Base-by-base conservation (phyloP, 1,140 invertebrate genomes). In the Drosophila nikananu region DNA sequence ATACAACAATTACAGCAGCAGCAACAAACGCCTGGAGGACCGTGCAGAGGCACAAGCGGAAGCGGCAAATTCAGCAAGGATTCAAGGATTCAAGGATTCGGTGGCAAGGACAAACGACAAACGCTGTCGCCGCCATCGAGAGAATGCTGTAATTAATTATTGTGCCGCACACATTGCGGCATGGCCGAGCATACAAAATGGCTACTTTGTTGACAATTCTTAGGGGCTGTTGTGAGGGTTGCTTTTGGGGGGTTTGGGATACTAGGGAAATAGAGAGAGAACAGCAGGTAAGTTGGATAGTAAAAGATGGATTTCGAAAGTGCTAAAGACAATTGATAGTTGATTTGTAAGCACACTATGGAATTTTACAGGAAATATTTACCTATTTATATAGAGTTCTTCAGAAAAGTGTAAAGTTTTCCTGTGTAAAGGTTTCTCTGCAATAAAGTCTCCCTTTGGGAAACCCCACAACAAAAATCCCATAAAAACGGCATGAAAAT, bases 91-190 rank as follows among this genome's bases (percentile, higher is more conserved):
- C 61, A 55, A 55, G 52, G 52, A 55, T 55, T 55, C 61, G 44
- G 41, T 66, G 44, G 63, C 73, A 75, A 76, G 73, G 73, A 75
- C 70, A 74, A 74, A 41, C 42, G 52, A 44, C 59, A 63, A 55
- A 12, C 42, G 44, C 52, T 58, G 73, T 39, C 73, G 58, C 60
- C 48, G 75, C 68, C 59, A 82, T 83, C 66, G 81, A 83, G 76
- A 67, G 58, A 67, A 84, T 73, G 77, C 81, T 77, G 81, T 80
- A 84, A 84, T 84, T 84, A 84, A 84, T 84, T 84, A 84, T 84
- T 77, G 81, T 84, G 82, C 65, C 63, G 77, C 81, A 81, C 80
- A 73, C 67, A 81, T 77, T 82, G 76, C 75, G 76, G 76, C 79
- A 81, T 61, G 61, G 81, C 25, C 57, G 62, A 80, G 77, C 67